Conservation (phyloP, 2,888 invertebrate species). For the Trichogramma dendrolimi region DNA sequence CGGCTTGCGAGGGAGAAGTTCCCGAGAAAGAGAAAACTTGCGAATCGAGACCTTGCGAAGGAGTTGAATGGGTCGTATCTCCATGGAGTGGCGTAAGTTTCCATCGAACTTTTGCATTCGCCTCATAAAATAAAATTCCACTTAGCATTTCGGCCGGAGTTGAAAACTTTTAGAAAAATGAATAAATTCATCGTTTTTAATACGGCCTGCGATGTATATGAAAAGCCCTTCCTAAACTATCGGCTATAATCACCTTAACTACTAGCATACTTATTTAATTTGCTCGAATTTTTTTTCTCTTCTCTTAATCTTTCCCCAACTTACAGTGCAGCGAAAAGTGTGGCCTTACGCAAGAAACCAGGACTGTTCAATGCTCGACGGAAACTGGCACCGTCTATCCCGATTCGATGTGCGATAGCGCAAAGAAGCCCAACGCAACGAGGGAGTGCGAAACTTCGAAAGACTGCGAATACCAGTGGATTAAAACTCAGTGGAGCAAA, state of each 20-base stretch:
- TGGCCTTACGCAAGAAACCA: slow-evolving; percentile 69
- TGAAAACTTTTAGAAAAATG: not conserved
- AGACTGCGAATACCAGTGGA: slow-evolving; percentile 79
- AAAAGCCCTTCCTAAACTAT: not conserved
- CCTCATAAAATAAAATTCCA: not conserved
- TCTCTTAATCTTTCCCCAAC: slow-evolving; percentile 3
- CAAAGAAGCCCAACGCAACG: slow-evolving; percentile 62
- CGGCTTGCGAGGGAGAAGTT: slow-evolving; percentile 64
- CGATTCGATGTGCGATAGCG: slow-evolving; percentile 65
- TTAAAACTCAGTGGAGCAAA: slow-evolving; percentile 87
- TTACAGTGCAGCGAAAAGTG: slow-evolving; percentile 73
- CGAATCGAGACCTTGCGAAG: slow-evolving; percentile 77
- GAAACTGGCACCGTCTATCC: slow-evolving; percentile 65
- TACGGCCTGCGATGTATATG: not conserved
- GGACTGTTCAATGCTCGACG: slow-evolving; percentile 71
- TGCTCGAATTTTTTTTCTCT: slow-evolving; percentile 26
- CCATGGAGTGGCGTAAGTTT: slow-evolving; percentile 81
- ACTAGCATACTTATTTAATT: not conserved
- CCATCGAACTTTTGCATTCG: slow-evolving; percentile 8
- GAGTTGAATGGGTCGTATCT: slow-evolving; percentile 84
- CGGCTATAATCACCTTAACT: no score
- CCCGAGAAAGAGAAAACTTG: slow-evolving; percentile 71
- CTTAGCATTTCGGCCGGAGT: not conserved
- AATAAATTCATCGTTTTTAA: not conserved
- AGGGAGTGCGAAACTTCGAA: slow-evolving; percentile 63